Base-by-base conservation (phyloP, 2,797 vertebrate species). In the Bryconaethiops microstoma region DNA sequence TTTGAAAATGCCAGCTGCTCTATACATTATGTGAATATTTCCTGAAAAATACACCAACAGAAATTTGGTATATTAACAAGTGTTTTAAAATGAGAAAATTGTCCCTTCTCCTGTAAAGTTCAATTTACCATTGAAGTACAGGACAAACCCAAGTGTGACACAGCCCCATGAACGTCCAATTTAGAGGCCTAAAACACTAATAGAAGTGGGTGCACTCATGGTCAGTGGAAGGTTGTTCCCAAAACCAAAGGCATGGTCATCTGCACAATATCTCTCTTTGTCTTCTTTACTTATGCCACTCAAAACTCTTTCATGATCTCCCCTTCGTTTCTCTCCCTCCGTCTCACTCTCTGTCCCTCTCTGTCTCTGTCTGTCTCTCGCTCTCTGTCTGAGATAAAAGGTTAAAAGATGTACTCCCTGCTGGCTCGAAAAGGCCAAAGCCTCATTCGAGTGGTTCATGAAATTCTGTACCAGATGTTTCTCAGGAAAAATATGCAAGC, bases 391-490 rank as follows among this genome's bases (percentile, higher is more conserved):
- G 9, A 81, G 79, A 77, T 86, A 74, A 77, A 84, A 77, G 64
- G 76, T 82, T 63, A 76, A 74, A 78, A 42, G 74, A 83, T 82
- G 50, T 70, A 57, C 77, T 76, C 59, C 77, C 52, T 35, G 77
- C 82, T 84, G 79, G 17, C 74, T 82, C 25, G 23, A 9, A 82
- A 82, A 86, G 63, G 63, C 60, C 59, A 77, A 86, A 83, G 67
- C 76, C 76, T 89, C 71, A 74, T 88, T 77, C 68, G 39, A 78
- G 82, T 78, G 78, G 78, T 78, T 87, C 50, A 72, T 83, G 69
- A 70, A 82, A 83, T 86, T 83, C 83, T 83, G 80, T 82, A 87
- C 89, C 90, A 92, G 89, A 92, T 92, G 87, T 92, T 91, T 87
- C 78, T 86, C 74, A 78, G 76, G 74, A 85, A 82, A 76, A 76